Conservation (phyloP, 2,888 invertebrate genomes). For the Syritta pipiens region DNA sequence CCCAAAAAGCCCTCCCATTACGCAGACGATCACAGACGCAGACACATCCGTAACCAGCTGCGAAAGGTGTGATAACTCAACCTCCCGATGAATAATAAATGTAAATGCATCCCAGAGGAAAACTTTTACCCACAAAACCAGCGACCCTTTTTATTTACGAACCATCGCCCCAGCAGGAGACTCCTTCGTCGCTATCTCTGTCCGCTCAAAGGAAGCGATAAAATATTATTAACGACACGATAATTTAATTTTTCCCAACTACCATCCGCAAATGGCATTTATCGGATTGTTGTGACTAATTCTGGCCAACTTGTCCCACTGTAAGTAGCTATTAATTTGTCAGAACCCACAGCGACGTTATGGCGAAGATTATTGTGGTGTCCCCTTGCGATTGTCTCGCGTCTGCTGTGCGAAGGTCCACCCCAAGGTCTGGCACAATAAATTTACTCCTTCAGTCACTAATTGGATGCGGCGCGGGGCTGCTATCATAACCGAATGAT, state of each 20-base stretch:
- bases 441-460: constrained; percentile 37
- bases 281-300: constrained; percentile 69
- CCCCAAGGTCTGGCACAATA: constrained; percentile 50
- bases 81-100: too few relatives aligned
- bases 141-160: too few relatives aligned
- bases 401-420: constrained; percentile 11
- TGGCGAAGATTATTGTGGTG: constrained; percentile 45
- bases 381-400: constrained; percentile 21
- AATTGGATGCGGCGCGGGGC: constrained; percentile 50
- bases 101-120: too few relatives aligned
- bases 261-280: constrained; percentile 48
- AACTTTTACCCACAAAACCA: too few relatives aligned
- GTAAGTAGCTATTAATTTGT: constrained; percentile 68
- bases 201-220: constrained; percentile 48
- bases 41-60: too few relatives aligned
- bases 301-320: constrained; percentile 47
- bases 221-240: constrained; percentile 65
- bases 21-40: too few relatives aligned
- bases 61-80: too few relatives aligned
- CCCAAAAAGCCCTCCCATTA: too few relatives aligned
- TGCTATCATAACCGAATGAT: constrained; percentile 32
- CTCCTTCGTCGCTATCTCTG: too few relatives aligned
- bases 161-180: constrained; percentile 1
- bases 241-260: constrained; percentile 53
- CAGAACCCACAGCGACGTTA: constrained; percentile 47